phyloP scores from a whole-genome alignment of 2,888 invertebrate species.

The Philonicus albiceps region DNA sequence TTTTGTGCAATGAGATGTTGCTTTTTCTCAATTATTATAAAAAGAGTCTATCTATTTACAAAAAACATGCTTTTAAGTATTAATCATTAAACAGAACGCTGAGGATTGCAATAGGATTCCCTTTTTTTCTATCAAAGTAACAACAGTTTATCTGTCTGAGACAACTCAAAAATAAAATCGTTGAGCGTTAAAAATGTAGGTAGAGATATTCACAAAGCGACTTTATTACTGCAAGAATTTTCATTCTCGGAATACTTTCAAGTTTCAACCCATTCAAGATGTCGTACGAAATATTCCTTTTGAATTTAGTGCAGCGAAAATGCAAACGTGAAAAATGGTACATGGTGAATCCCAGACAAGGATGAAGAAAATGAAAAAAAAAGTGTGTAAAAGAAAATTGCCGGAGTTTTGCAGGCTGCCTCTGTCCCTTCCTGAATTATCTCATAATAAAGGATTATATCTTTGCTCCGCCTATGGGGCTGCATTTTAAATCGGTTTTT shows the following conservation, averaged over 20 bases:
- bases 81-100: no score
- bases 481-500: background rate
- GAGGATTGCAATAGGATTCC: no score
- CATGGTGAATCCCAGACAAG: background rate
- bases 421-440: background rate
- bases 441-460: slow-evolving; percentile 1
- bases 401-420: background rate
- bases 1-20: no score
- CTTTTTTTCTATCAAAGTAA: no score
- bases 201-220: background rate
- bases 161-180: no score
- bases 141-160: no score
- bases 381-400: background rate
- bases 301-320: background rate
- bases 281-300: background rate
- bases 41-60: no score
- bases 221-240: background rate
- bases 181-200: background rate
- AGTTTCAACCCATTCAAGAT: background rate
- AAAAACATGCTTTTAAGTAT: no score
- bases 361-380: background rate
- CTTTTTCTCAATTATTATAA: no score
- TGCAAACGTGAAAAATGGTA: background rate
- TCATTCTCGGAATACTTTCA: background rate
- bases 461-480: slow-evolving; percentile 16